Percentiles rank a stretch among this genome's conserved stretches.
Evolutionary conservation across 92 coral and sea anemone genomes (phyloP).

Genomic region (Porites evermanni): DNA sequence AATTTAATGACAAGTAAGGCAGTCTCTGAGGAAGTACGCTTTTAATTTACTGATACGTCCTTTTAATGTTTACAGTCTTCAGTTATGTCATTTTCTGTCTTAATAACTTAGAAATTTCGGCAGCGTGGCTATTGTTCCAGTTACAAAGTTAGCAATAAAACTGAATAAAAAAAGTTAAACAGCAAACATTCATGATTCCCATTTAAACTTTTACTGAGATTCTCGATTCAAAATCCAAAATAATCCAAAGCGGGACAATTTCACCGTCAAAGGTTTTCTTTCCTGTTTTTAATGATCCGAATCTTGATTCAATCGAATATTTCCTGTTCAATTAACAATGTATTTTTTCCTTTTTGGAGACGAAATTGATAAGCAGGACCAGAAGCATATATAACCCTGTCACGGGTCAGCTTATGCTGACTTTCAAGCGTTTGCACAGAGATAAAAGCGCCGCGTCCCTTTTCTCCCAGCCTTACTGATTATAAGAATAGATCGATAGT

Average conservation of each 20-base stretch:
- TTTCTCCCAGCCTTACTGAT: not conserved
- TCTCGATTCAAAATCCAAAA: not conserved
- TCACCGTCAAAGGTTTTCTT: not conserved
- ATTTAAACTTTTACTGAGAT: not conserved
- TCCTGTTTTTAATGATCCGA: not conserved
- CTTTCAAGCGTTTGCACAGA: not conserved
- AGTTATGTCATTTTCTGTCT: not conserved
- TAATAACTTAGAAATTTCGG: not conserved
- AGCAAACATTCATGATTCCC: not conserved
- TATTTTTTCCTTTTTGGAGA: not conserved
- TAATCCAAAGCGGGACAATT: not conserved
- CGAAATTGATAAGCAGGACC: not conserved
- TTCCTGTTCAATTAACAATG: not conserved
- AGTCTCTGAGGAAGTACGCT: not conserved
- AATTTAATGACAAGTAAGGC: not conserved
- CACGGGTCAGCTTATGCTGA: too few relatives aligned
- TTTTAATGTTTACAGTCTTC: not conserved
- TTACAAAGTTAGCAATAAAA: too few relatives aligned
- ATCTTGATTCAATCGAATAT: not conserved
- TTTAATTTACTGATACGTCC: not conserved
- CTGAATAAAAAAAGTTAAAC: not conserved
- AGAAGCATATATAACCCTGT: too few relatives aligned
- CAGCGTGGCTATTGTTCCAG: not conserved
- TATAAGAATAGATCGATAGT: not conserved
- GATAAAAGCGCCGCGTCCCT: not conserved